Evolutionary conservation across 2,888 invertebrate species (phyloP), one percentile per base, ranked within the genome.

Genomic region (Agrochola circellaris): DNA sequence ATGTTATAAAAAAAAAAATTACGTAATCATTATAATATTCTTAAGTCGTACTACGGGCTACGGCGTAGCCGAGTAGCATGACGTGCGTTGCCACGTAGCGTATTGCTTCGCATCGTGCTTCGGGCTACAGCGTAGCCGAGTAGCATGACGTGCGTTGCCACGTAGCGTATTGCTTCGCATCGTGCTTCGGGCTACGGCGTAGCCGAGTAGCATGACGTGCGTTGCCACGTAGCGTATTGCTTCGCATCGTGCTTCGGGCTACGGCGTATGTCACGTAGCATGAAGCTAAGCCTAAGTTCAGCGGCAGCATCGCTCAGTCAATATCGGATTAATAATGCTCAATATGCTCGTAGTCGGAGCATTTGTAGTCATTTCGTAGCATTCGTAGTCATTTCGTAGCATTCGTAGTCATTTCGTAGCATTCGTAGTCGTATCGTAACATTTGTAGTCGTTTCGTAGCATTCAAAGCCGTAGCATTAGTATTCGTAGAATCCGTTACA

Each of bases 271-370:
- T 3, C 17, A 11, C 17, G 34, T 20, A 9, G 15, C 6, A n/a
- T 72, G 38, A 56, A 68, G 17, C 30, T 42, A 17, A 54, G 15
- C 23, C 34, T 13, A n/a, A 26, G 15, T 78, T 78, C n/a, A 48
- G 26, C 26, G n/a, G n/a, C 2, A 30, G n/a, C 17, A 64, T 45
- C 15, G 8, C n/a, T 45, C 20, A n/a, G 62, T 62, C 15, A 62
- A 54, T 54, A 34, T 42, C 11, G 2, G n/a, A 56, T 56, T 56
- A 11, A 56, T 56, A 23, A 56, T n/a, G 13, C 5, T 23, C 58
- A 58, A 58, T 62, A 54, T 3, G 11, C 48, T 42, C 45, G 15
- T 17, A 73, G 34, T n/a, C n/a, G 5, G 17, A 30, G 42, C 72
- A 54, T 38, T 42, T 51, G 51, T 9, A 42, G 8, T 48, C 51